Evolutionary conservation across 2,797 vertebrate species (phyloP).

Genomic region (Okamejei kenojei): DNA sequence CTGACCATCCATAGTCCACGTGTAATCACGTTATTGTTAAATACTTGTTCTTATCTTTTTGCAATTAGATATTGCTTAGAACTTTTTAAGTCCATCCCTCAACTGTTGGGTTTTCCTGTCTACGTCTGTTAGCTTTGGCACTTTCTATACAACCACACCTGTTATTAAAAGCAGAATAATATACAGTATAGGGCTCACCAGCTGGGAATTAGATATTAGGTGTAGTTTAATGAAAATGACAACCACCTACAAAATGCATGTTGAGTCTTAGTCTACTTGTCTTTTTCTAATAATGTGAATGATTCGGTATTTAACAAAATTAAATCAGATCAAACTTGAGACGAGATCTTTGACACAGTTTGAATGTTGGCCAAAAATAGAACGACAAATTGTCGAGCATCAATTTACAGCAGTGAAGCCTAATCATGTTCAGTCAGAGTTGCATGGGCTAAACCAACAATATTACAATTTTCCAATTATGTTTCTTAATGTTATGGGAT

Average conservation of each 20-base stretch:
- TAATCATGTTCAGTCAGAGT: background rate
- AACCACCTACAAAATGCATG: background rate
- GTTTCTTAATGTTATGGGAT: background rate
- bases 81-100: background rate
- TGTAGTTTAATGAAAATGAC: background rate
- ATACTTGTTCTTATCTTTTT: background rate
- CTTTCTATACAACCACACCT: constrained; percentile 29
- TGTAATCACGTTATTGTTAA: background rate
- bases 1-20: background rate
- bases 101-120: background rate
- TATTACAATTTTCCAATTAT: background rate
- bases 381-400: background rate
- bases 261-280: background rate
- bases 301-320: background rate
- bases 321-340: background rate
- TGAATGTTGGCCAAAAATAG: constrained; percentile 1
- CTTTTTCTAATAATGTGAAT: background rate
- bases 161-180: constrained; percentile 2
- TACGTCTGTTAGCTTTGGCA: constrained; percentile 24
- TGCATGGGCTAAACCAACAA: background rate
- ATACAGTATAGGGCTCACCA: background rate
- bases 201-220: background rate
- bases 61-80: constrained; percentile 1
- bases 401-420: background rate
- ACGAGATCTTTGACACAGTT: background rate